These are phyloP conservation scores for Onychomys leucogaster DNA, from an alignment of 2,797 vertebrate genomes.

Conservation along the genomic window DNA sequence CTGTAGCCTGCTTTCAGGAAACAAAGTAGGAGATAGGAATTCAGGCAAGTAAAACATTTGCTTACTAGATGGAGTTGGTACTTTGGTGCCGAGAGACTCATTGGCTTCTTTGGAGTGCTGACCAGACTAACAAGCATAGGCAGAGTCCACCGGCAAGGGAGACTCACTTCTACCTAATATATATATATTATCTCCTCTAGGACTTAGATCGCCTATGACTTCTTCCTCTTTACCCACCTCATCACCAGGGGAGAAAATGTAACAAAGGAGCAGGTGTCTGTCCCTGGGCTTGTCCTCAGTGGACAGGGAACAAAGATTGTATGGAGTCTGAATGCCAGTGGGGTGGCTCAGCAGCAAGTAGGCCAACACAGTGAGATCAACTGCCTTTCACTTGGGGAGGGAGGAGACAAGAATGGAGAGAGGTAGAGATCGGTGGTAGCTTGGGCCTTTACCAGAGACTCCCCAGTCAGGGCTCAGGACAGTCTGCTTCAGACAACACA, in stretches of 20 bases:
- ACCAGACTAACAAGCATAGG: background rate
- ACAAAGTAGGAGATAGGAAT: slow-evolving; percentile 53
- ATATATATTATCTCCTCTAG: background rate
- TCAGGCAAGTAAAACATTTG: slow-evolving; percentile 58
- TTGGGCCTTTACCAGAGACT: background rate
- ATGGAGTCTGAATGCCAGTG: background rate
- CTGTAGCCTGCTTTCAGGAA: slow-evolving; percentile 69
- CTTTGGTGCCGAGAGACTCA: background rate
- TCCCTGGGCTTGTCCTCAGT: background rate
- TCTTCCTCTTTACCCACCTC: background rate
- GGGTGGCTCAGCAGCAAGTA: background rate
- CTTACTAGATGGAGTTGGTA: background rate
- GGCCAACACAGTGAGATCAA: background rate
- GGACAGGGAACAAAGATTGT: background rate
- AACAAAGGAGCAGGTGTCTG: background rate
- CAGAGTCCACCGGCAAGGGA: background rate
- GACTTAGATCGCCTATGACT: background rate
- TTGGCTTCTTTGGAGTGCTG: background rate
- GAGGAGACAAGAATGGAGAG: background rate
- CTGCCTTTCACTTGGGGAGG: background rate
- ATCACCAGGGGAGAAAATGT: background rate
- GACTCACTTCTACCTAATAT: background rate
- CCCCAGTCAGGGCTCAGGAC: too few relatives aligned
- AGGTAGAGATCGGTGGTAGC: background rate
- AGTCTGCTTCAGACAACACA: background rate